phyloP scores from a whole-genome alignment of 2,888 invertebrate genomes.

The Notodonta dromedarius region DNA sequence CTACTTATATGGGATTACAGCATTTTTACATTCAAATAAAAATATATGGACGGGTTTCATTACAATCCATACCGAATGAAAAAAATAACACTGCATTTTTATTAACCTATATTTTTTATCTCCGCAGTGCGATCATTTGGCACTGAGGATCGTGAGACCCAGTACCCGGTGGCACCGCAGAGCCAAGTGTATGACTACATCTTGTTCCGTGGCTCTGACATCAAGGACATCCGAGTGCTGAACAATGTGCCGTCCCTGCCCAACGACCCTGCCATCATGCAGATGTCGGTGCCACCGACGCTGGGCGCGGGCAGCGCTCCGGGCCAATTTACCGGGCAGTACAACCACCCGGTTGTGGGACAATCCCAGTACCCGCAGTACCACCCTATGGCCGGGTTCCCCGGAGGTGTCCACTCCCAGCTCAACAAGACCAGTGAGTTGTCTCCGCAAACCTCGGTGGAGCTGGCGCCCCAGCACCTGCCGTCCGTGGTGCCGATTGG shows the following conservation, averaged over 20 bases:
- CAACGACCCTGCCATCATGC: slow-evolving; percentile 99
- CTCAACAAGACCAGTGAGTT: slow-evolving; percentile 83
- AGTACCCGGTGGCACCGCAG: slow-evolving; percentile 97
- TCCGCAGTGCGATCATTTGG: slow-evolving; percentile 98
- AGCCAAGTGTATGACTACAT: slow-evolving; percentile 99
- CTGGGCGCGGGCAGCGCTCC: slow-evolving; percentile 86
- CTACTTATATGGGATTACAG: too few relatives aligned
- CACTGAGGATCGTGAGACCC: slow-evolving; percentile 98
- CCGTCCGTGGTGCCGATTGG: slow-evolving; percentile 72
- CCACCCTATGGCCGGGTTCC: slow-evolving; percentile 82
- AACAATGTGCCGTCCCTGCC: slow-evolving; percentile 93
- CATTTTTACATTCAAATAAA: too few relatives aligned
- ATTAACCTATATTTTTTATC: slow-evolving; percentile 12
- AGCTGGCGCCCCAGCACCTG: slow-evolving; percentile 65
- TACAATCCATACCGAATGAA: background rate
- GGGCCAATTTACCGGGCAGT: slow-evolving; percentile 85
- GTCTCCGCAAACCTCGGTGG: slow-evolving; percentile 76
- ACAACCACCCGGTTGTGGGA: slow-evolving; percentile 89
- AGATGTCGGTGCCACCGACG: slow-evolving; percentile 91
- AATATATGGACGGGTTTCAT: too few relatives aligned
- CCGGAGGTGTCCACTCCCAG: slow-evolving; percentile 73
- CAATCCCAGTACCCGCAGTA: slow-evolving; percentile 79
- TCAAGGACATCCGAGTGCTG: slow-evolving; percentile 99
- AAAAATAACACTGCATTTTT: slow-evolving; percentile 27
- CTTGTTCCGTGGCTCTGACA: slow-evolving; percentile 98